A percentile compares a stretch with the other conserved stretches of the same genome.
Conservation (phyloP, 2,113 vertebrate species). For the Dicrurus megarhynchus region DNA sequence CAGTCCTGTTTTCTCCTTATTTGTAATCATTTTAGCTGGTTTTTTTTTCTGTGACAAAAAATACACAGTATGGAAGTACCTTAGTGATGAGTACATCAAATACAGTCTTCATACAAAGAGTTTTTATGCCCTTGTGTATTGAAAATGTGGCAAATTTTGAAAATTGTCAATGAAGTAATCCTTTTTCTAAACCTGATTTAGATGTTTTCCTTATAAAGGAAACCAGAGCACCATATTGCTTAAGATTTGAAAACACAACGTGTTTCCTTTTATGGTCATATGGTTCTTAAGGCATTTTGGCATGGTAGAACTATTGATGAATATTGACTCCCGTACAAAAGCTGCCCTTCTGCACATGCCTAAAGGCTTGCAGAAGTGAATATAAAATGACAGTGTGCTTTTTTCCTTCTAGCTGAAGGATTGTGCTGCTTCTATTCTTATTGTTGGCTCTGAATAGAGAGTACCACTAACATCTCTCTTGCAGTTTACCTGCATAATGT, state of each 20-base stretch:
- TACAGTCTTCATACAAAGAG: background rate
- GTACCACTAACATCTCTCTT: background rate
- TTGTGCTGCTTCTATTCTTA: background rate
- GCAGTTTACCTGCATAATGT: background rate
- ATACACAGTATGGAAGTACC: background rate
- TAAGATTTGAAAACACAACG: background rate
- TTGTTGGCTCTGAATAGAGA: background rate
- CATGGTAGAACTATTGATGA: background rate
- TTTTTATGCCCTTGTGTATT: background rate
- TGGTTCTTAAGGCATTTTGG: background rate
- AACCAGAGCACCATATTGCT: background rate
- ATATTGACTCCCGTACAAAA: background rate
- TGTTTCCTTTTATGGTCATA: background rate
- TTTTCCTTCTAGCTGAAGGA: background rate
- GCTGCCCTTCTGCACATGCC: background rate
- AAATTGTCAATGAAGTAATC: background rate
- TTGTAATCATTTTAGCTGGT: background rate
- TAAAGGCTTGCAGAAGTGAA: background rate
- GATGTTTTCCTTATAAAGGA: background rate
- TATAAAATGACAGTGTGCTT: background rate
- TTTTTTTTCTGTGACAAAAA: background rate
- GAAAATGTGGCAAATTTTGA: background rate
- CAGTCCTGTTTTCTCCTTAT: background rate
- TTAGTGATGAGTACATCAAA: background rate
- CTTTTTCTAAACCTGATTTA: background rate